Conservation (phyloP, 2,888 invertebrate species). For the Allophyes oxyacanthae region DNA sequence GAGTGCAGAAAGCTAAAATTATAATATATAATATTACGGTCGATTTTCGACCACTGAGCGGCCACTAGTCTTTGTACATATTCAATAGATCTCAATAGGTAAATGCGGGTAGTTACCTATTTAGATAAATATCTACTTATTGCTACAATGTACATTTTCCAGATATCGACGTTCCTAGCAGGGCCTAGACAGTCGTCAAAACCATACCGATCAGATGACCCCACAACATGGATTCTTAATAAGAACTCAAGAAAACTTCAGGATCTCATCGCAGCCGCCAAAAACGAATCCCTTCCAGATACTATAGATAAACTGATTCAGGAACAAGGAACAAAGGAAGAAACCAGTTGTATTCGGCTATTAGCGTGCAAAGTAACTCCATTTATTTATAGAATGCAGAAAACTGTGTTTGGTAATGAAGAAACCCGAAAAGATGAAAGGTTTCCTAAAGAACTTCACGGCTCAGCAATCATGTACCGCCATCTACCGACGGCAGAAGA, state of each 20-base stretch:
- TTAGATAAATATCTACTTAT: too few relatives aligned
- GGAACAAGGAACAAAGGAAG: constrained; percentile 86
- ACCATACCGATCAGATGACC: constrained; percentile 73
- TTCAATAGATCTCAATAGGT: too few relatives aligned
- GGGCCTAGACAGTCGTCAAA: constrained; percentile 73
- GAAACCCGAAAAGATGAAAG: constrained; percentile 66
- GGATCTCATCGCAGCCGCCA: constrained; percentile 89
- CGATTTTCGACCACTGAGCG: too few relatives aligned
- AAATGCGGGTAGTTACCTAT: too few relatives aligned
- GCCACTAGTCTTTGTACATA: too few relatives aligned
- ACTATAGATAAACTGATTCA: constrained; percentile 90
- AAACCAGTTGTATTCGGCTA: constrained; percentile 92
- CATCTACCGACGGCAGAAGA: constrained; percentile 90
- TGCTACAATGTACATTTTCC: constrained; percentile 56
- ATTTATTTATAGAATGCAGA: constrained; percentile 93
- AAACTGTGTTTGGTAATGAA: constrained; percentile 87
- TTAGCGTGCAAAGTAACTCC: constrained; percentile 94
- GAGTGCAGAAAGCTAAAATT: too few relatives aligned
- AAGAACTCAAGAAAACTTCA: constrained; percentile 89
- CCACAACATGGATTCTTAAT: constrained; percentile 89
- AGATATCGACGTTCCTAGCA: constrained; percentile 90
- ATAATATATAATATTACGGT: too few relatives aligned
- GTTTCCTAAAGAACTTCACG: constrained; percentile 63
- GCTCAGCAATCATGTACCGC: constrained; percentile 86
- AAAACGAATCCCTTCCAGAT: constrained; percentile 90